Conservation (phyloP, 2,888 invertebrate genomes). For the Thecocarcelia acutangulata region DNA sequence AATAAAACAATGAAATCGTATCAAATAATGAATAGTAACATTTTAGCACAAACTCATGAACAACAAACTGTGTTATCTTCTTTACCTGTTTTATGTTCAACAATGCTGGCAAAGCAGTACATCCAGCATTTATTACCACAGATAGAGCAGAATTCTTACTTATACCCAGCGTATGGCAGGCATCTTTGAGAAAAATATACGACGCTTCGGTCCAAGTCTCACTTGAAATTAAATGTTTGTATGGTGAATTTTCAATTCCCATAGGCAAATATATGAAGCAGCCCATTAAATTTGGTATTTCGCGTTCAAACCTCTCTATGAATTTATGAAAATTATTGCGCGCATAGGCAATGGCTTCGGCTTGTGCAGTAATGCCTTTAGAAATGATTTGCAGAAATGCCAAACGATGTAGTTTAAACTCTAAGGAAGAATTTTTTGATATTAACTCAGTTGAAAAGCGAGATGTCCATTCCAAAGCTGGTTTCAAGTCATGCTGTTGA, state of each 20-base stretch:
- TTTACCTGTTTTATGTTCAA: slow-evolving; percentile 91
- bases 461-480: slow-evolving; percentile 94
- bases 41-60: no score
- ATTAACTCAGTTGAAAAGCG: slow-evolving; percentile 88
- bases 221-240: slow-evolving; percentile 87
- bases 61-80: background rate
- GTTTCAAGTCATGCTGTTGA: slow-evolving; percentile 89
- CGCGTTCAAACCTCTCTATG: slow-evolving; percentile 89
- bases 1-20: background rate
- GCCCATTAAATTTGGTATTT: slow-evolving; percentile 93
- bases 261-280: slow-evolving; percentile 89
- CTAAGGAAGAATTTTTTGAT: slow-evolving; percentile 86
- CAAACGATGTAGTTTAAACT: slow-evolving; percentile 91
- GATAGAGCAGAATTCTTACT: slow-evolving; percentile 94
- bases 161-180: slow-evolving; percentile 94
- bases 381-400: slow-evolving; percentile 86
- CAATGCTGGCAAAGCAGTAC: slow-evolving; percentile 95
- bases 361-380: slow-evolving; percentile 84
- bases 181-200: slow-evolving; percentile 95
- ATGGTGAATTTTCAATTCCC: slow-evolving; percentile 91
- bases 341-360: slow-evolving; percentile 93
- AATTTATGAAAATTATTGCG: slow-evolving; percentile 91
- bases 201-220: slow-evolving; percentile 90
- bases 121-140: slow-evolving; percentile 95
- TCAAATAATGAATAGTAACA: no score